Conservation (phyloP, 1,140 invertebrate species). For the Andricus grossulariae region DNA sequence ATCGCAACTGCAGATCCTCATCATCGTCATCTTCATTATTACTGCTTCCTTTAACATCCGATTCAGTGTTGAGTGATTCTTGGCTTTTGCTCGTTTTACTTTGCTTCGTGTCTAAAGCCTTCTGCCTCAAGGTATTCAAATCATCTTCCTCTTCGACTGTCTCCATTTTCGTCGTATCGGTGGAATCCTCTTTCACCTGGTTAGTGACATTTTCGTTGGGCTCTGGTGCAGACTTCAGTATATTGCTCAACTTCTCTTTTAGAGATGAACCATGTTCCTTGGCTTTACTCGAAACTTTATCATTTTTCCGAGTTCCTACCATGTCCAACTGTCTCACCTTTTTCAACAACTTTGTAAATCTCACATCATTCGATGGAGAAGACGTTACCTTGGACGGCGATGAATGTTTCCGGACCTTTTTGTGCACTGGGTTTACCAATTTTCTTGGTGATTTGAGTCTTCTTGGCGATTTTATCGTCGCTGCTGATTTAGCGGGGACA, state of each 20-base stretch:
- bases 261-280: slow-evolving; percentile 63
- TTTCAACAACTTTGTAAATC: slow-evolving; percentile 62
- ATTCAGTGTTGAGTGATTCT: background rate
- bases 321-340: slow-evolving; percentile 64
- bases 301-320: slow-evolving; percentile 43
- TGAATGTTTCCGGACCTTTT: slow-evolving; percentile 33
- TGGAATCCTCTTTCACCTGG: slow-evolving; percentile 35
- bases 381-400: background rate
- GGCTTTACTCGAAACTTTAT: slow-evolving; percentile 40
- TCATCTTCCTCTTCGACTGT: slow-evolving; percentile 55
- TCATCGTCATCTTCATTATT: slow-evolving; percentile 58
- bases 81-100: slow-evolving; percentile 49
- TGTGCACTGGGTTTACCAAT: slow-evolving; percentile 36
- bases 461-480: slow-evolving; percentile 39
- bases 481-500: slow-evolving; percentile 37
- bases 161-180: slow-evolving; percentile 33
- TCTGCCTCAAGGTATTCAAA: slow-evolving; percentile 65
- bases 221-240: slow-evolving; percentile 55
- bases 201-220: background rate
- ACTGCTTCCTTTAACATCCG: slow-evolving; percentile 11
- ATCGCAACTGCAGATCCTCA: slow-evolving; percentile 65
- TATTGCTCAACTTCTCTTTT: slow-evolving; percentile 69
- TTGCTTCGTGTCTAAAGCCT: slow-evolving; percentile 68
- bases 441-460: slow-evolving; percentile 52
- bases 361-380: slow-evolving; percentile 36